Base-by-base conservation (phyloP, 2,888 invertebrate species). In the Cataglyphis rosenhaueri region DNA sequence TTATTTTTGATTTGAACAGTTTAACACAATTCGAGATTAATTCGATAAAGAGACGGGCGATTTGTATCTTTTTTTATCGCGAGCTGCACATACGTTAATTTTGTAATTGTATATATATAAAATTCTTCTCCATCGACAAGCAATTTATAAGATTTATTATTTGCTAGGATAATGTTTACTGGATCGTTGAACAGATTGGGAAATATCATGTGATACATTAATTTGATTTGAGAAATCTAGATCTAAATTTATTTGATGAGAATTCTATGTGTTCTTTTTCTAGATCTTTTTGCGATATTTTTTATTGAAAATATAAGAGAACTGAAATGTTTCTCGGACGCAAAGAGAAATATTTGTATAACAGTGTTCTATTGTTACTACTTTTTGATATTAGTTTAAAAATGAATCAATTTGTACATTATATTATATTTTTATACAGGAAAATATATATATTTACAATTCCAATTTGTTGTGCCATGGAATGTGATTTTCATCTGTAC, bases 81-180 rank as follows among this genome's bases (percentile, higher is more conserved):
- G 21, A 25, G 2, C 18, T n/a, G 44, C 3, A 41, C n/a, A 73
- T n/a, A 61, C n/a, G 44, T 59, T n/a, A 35, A 61, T 74, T 74
- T 57, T n/a, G 44, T 48, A 48, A 61, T 18, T 32, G 29, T 59
- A 74, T 38, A 59, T 48, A 62, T 59, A 66, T 44, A 38, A n/a
- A 65, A 66, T 10, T 68, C 18, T 38, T 64, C 3, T 66, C 15
- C 15, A 76, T 57, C 15, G 35, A n/a, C 8, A 25, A 10, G 1
- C n/a, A 61, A 32, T 62, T 74, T 62, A 52, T 25, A 71, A 73
- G 38, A 78, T 82, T 82, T 84, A 82, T 84, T 29, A 70, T 59
- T 66, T 65, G 61, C 15, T 61, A 32, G 55, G 61, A 76, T 82
- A 82, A 84, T 75, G 59, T 65, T 66, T 82, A 82, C 82, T 82